Conservation (phyloP, 2,113 vertebrate genomes). For the Clinocottus analis region DNA sequence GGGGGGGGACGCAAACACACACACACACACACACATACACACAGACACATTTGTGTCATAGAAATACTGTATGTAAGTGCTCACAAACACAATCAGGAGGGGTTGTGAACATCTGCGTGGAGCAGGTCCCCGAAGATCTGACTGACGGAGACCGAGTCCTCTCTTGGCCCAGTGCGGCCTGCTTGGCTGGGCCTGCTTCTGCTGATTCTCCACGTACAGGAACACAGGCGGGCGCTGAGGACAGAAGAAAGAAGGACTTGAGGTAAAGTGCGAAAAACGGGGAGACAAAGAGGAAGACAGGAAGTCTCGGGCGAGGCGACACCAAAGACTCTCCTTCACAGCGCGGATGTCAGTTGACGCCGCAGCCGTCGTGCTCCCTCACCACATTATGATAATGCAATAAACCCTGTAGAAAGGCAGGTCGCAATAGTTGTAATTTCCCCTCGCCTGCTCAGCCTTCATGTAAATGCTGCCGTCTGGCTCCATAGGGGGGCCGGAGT, state of each 20-base stretch:
- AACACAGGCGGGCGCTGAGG: neutral
- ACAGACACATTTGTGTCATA: neutral
- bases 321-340: slow-evolving; percentile 25
- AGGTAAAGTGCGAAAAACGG: neutral
- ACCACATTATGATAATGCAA: slow-evolving; percentile 76
- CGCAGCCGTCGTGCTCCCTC: slow-evolving; percentile 39
- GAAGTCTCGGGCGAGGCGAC: slow-evolving; percentile 29
- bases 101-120: slow-evolving; percentile 70
- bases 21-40: slow-evolving; percentile 4
- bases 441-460: slow-evolving; percentile 59
- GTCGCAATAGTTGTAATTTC: slow-evolving; percentile 76
- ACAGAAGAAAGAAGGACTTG: neutral
- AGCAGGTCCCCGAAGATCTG: slow-evolving; percentile 65
- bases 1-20: slow-evolving; percentile 32
- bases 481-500: slow-evolving; percentile 67
- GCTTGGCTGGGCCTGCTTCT: slow-evolving; percentile 39
- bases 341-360: slow-evolving; percentile 37
- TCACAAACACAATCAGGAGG: slow-evolving; percentile 44
- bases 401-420: slow-evolving; percentile 72
- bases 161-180: slow-evolving; percentile 23
- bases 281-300: neutral
- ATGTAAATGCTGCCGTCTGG: slow-evolving; percentile 73
- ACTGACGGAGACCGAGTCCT: slow-evolving; percentile 26
- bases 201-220: neutral
- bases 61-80: neutral